Percentiles rank a stretch among this genome's conserved stretches.
These are phyloP conservation scores for Acanthiza pusilla DNA, from an alignment of 2,797 vertebrate species.

Conservation along the genomic window DNA sequence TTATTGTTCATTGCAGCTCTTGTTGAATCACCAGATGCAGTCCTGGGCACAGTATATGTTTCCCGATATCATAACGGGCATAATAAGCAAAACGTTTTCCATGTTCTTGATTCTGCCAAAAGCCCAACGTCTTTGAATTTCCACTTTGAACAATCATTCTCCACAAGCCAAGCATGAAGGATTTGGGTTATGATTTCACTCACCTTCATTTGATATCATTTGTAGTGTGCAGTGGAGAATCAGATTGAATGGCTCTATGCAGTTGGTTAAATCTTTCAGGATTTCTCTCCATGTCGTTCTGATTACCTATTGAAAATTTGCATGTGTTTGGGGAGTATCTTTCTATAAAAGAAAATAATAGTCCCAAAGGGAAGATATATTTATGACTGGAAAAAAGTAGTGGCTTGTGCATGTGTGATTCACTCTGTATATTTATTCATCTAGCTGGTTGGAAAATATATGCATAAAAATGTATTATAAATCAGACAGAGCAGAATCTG, in stretches of 20 bases:
- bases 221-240: neutral
- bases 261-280: neutral
- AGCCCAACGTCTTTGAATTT: neutral
- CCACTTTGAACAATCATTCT: neutral
- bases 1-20: neutral
- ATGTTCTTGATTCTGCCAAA: neutral
- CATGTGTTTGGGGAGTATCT: neutral
- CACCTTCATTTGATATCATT: neutral
- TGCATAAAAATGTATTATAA: neutral
- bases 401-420: neutral
- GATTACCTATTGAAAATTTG: neutral
- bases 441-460: neutral
- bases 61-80: neutral
- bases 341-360: neutral
- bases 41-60: neutral
- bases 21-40: neutral
- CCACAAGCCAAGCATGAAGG: neutral
- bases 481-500: neutral
- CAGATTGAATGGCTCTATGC: neutral
- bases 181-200: neutral
- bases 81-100: neutral
- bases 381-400: neutral
- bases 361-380: neutral
- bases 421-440: neutral
- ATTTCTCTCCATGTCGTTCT: neutral